Conservation (phyloP, 2,113 vertebrate genomes). For the Myanophis thanlyinensis region DNA sequence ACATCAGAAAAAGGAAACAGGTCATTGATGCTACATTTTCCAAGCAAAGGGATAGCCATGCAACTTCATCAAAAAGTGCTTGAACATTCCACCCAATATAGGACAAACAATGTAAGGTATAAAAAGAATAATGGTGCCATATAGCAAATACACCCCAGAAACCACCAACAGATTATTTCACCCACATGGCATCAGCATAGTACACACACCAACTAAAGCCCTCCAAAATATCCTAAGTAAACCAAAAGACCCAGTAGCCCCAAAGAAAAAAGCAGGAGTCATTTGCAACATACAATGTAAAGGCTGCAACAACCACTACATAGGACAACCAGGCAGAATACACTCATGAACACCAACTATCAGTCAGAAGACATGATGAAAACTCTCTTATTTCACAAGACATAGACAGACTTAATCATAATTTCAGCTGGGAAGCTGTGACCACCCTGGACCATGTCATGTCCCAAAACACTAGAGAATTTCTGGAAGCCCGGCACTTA, state of each 20-base stretch:
- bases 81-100: background rate
- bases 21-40: background rate
- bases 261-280: background rate
- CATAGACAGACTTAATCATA: background rate
- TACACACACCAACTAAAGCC: background rate
- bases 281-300: background rate
- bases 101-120: background rate
- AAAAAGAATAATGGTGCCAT: background rate
- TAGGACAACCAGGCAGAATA: background rate
- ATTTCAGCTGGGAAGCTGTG: background rate
- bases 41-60: background rate
- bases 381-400: background rate
- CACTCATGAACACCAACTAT: background rate
- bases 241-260: too few relatives aligned
- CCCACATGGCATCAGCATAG: background rate
- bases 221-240: background rate
- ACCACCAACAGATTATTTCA: background rate
- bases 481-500: background rate
- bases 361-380: background rate
- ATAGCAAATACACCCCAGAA: background rate
- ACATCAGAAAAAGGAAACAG: background rate
- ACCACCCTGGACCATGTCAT: background rate
- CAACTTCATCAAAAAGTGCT: background rate
- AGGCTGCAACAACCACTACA: background rate
- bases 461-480: background rate